phyloP scores from a whole-genome alignment of 2,888 invertebrate species.

The Pristionchus japonicus region DNA sequence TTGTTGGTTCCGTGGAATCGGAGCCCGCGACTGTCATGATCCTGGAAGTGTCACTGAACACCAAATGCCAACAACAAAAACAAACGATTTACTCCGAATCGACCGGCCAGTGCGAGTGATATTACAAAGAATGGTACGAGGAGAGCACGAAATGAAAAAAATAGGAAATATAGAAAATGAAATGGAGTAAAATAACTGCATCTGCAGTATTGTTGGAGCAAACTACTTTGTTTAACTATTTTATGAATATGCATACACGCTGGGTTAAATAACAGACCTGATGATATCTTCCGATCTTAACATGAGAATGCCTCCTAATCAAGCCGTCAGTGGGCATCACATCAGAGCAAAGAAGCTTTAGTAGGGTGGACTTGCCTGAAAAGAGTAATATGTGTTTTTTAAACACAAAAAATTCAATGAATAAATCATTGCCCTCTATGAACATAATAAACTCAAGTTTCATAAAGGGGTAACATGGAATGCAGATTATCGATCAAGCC shows the following conservation, averaged over 20 bases:
- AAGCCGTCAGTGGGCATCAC: constrained; percentile 94
- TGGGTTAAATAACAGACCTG: constrained; percentile 79
- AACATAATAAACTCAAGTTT: no score
- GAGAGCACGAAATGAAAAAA: neutral
- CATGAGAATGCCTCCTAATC: constrained; percentile 97
- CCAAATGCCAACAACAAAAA: neutral
- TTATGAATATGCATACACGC: neutral
- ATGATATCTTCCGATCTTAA: constrained; percentile 96
- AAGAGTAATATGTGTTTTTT: no score
- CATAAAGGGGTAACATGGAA: no score
- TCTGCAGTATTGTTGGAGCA: no score
- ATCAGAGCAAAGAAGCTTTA: constrained; percentile 95
- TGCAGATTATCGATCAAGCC: no score
- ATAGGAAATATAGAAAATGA: neutral
- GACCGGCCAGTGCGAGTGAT: neutral
- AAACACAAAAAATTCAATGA: no score
- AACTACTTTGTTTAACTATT: neutral
- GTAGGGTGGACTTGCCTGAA: constrained; percentile 91
- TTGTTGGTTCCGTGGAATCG: neutral
- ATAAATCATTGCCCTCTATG: no score
- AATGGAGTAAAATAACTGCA: neutral
- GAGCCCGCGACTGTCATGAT: neutral
- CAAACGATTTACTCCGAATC: neutral
- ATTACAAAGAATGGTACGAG: neutral
- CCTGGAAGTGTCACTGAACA: neutral